Evolutionary conservation across 1,140 invertebrate species (phyloP).

Genomic region (Heliconius eleuchia): DNA sequence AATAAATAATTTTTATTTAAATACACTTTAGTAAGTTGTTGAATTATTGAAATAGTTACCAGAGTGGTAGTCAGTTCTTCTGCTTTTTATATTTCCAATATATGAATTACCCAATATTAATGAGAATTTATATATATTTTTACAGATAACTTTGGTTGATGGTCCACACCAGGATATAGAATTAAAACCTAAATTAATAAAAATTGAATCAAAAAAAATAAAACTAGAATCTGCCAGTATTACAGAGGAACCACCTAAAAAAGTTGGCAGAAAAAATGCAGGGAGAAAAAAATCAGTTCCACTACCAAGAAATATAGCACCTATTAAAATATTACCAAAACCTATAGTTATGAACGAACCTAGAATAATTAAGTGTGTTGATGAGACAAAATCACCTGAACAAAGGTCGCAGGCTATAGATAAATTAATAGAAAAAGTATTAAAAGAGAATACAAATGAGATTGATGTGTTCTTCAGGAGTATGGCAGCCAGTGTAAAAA

Average conservation of each 20-base stretch:
- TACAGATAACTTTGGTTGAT: conserved; percentile 72
- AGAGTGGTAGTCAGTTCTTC: too few species aligned
- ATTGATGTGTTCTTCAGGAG: conserved; percentile 76
- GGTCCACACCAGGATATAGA: conserved; percentile 51
- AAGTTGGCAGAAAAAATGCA: conserved; percentile 57
- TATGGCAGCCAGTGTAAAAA: conserved; percentile 77
- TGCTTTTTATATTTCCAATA: background rate
- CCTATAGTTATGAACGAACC: conserved; percentile 64
- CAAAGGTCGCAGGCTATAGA: conserved; percentile 67
- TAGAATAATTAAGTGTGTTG: conserved; percentile 64
- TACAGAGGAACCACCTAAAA: conserved; percentile 51
- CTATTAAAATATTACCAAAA: conserved; percentile 75
- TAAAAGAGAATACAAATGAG: conserved; percentile 75
- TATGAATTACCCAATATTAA: background rate
- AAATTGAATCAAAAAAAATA: conserved; percentile 52
- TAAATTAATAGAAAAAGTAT: conserved; percentile 70
- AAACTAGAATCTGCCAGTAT: conserved; percentile 33
- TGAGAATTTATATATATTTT: conserved; percentile 18
- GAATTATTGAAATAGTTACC: too few species aligned
- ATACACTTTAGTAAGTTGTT: background rate
- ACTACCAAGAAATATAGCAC: conserved; percentile 59
- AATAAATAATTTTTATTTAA: background rate
- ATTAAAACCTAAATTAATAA: conserved; percentile 55
- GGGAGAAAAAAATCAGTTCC: conserved; percentile 66
- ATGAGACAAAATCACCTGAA: conserved; percentile 63